phyloP scores from a whole-genome alignment of 37 sponge, comb jelly and placozoan genomes.

The Petrosia ficiformis region DNA sequence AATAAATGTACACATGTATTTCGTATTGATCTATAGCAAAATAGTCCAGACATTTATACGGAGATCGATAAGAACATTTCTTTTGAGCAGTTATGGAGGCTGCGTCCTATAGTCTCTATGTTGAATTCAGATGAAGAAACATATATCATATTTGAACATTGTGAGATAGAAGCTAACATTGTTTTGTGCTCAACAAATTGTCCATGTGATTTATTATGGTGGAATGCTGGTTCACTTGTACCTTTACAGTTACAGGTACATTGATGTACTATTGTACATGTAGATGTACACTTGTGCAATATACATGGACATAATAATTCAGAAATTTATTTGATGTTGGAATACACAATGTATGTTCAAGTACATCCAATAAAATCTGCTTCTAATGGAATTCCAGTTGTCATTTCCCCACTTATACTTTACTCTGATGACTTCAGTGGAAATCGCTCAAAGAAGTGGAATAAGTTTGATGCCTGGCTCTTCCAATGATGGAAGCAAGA shows the following conservation, averaged over 20 bases:
- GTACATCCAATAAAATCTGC: too few relatives aligned
- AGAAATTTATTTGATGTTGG: too few relatives aligned
- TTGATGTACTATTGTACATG: too few relatives aligned
- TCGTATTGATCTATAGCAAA: background rate
- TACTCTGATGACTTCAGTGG: slow-evolving; percentile 66
- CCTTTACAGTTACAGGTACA: background rate
- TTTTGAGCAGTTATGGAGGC: background rate
- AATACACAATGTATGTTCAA: too few relatives aligned
- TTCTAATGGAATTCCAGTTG: slow-evolving; percentile 3
- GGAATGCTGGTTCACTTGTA: background rate
- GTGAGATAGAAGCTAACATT: background rate
- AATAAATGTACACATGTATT: too few relatives aligned
- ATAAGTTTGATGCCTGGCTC: slow-evolving; percentile 54
- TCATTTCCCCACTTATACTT: slow-evolving; percentile 31
- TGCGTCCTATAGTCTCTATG: background rate
- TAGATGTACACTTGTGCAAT: too few relatives aligned
- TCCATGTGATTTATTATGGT: background rate
- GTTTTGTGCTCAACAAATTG: background rate
- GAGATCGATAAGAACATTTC: background rate
- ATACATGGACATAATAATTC: too few relatives aligned
- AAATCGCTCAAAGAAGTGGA: slow-evolving; percentile 48
- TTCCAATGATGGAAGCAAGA: slow-evolving; percentile 10
- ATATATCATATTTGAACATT: background rate
- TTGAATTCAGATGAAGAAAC: background rate
- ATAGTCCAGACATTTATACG: background rate